Percentiles rank a stretch among this genome's conserved stretches.
Evolutionary conservation across 2,888 invertebrate species (phyloP).

Genomic region (Cynaeus angustus): DNA sequence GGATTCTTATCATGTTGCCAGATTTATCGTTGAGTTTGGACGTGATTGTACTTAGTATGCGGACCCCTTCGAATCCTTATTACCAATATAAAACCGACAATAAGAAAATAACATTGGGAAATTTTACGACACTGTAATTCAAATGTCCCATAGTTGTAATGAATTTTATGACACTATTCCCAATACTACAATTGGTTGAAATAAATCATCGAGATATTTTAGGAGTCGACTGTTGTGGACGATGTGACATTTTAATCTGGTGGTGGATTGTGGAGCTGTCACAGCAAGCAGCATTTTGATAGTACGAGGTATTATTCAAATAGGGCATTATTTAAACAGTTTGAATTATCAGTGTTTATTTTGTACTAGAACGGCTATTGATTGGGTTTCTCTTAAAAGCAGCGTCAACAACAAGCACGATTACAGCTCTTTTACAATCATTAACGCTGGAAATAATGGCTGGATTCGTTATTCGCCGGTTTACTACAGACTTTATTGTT

Average conservation of each 20-base stretch:
- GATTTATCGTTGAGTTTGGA: slow-evolving; percentile 23
- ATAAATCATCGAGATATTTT: neutral
- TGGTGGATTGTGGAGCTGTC: slow-evolving; percentile 3
- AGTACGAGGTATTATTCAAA: neutral
- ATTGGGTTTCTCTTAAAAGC: slow-evolving; percentile 17
- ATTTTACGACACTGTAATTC: neutral
- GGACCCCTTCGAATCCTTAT: slow-evolving; percentile 21
- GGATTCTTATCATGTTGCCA: slow-evolving; percentile 19
- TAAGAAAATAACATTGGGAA: slow-evolving; percentile 3
- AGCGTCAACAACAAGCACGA: slow-evolving; percentile 32
- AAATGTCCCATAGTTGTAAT: neutral
- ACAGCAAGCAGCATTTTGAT: neutral
- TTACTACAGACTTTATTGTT: slow-evolving; percentile 15
- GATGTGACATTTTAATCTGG: slow-evolving; percentile 2
- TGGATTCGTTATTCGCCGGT: slow-evolving; percentile 4
- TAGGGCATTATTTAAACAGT: slow-evolving; percentile 17
- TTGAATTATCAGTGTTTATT: slow-evolving; percentile 28
- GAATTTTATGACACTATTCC: slow-evolving; percentile 10
- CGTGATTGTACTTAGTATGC: slow-evolving; percentile 28
- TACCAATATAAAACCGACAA: slow-evolving; percentile 25
- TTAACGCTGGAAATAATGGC: slow-evolving; percentile 34
- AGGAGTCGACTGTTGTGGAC: neutral
- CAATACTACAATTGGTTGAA: neutral
- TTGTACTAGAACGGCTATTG: slow-evolving; percentile 17
- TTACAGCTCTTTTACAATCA: slow-evolving; percentile 35